Evolutionary conservation across 2,797 vertebrate species (phyloP).

Genomic region (Sarcophilus harrisii): DNA sequence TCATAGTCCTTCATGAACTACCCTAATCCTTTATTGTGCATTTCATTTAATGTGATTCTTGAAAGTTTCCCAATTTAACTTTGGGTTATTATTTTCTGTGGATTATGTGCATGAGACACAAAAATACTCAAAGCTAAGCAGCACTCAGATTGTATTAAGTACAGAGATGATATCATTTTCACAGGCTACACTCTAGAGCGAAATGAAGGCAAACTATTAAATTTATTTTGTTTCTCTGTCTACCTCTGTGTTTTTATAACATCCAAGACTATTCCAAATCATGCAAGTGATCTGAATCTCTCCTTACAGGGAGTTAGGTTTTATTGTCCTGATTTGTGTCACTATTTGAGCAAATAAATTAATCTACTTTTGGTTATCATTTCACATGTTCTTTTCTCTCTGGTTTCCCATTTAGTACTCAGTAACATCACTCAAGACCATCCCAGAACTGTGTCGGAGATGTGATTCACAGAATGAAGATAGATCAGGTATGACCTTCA

Average conservation of each 20-base stretch:
- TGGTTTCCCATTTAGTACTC: constrained; percentile 89
- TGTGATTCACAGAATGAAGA: constrained; percentile 93
- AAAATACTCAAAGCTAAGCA: neutral
- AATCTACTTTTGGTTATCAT: neutral
- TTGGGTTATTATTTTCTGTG: neutral
- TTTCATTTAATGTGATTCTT: neutral
- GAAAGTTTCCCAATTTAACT: neutral
- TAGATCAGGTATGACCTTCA: constrained; percentile 89
- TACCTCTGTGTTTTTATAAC: neutral
- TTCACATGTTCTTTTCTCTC: constrained; percentile 38
- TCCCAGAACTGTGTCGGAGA: constrained; percentile 95
- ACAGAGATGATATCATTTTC: neutral
- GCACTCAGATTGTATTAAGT: neutral
- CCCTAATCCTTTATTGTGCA: neutral
- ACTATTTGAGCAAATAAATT: constrained; percentile 11
- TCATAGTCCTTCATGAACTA: neutral
- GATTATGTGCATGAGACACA: neutral
- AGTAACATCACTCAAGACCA: constrained; percentile 95
- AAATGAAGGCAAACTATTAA: neutral
- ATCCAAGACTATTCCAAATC: neutral
- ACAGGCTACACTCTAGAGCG: neutral
- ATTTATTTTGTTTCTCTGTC: neutral
- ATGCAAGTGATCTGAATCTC: neutral
- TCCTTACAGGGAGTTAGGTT: neutral
- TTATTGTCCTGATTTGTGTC: constrained; percentile 36